Conservation (phyloP, 2,888 invertebrate genomes). For the Polydesmus complanatus region DNA sequence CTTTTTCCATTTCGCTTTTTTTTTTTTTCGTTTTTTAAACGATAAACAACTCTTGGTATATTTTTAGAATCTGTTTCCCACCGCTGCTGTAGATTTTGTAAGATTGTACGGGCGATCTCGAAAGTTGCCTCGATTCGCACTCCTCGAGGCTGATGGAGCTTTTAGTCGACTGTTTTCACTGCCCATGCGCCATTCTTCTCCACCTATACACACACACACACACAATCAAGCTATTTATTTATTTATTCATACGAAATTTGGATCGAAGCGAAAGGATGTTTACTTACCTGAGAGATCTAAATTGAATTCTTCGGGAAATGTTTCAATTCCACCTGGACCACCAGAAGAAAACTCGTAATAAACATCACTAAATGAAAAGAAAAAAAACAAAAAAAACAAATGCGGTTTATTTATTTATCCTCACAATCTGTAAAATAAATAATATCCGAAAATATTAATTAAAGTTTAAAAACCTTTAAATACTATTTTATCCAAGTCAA, state of each 20-base stretch:
- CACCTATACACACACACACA: not conserved
- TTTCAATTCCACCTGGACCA: not conserved
- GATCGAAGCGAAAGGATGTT: too few species aligned
- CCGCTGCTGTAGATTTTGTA: not conserved
- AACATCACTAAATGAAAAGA: conserved; percentile 4
- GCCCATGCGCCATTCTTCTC: conserved; percentile 12
- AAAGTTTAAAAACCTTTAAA: too few species aligned
- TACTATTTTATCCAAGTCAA: too few species aligned
- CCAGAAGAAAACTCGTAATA: conserved; percentile 10
- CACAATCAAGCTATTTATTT: not conserved
- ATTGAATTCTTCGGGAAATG: conserved; percentile 6
- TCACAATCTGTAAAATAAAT: too few species aligned
- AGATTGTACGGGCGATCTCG: conserved; percentile 13
- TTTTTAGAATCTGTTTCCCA: not conserved
- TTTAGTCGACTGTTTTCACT: conserved; percentile 6
- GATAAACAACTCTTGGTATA: too few species aligned
- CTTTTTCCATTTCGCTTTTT: not conserved
- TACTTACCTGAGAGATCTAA: not conserved
- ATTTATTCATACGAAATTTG: too few species aligned
- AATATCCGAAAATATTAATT: too few species aligned
- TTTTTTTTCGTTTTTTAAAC: not conserved
- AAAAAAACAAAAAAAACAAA: conserved; percentile 1
- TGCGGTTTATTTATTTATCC: too few species aligned
- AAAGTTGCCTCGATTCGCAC: not conserved
- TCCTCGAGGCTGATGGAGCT: not conserved